These are phyloP conservation scores for Phasia obesa DNA, from an alignment of 2,888 invertebrate genomes.

Conservation along the genomic window DNA sequence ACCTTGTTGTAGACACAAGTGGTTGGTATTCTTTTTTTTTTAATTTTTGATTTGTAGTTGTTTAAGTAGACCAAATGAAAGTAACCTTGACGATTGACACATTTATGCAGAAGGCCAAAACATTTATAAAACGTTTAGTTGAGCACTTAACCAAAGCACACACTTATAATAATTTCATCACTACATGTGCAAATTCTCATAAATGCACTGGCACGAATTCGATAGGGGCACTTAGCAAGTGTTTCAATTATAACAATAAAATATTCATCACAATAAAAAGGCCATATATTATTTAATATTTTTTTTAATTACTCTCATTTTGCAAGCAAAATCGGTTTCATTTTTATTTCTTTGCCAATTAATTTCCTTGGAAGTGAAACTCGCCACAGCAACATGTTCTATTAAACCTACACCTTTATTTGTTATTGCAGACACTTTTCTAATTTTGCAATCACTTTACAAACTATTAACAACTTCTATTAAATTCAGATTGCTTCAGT, in stretches of 20 bases:
- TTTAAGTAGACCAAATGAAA: slow-evolving; percentile 78
- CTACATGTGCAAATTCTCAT: slow-evolving; percentile 12
- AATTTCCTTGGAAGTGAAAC: slow-evolving; percentile 18
- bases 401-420: slow-evolving; percentile 29
- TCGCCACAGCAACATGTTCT: neutral
- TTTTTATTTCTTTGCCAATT: neutral
- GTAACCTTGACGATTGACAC: slow-evolving; percentile 82
- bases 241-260: no score
- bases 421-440: neutral
- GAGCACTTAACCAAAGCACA: slow-evolving; percentile 15
- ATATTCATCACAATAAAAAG: no score
- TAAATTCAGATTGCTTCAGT: neutral
- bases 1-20: slow-evolving; percentile 9
- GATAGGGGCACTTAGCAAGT: no score
- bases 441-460: neutral
- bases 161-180: neutral
- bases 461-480: slow-evolving; percentile 26
- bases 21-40: neutral
- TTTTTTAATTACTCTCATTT: no score
- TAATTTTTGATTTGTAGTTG: neutral
- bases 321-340: no score
- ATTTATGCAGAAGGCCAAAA: slow-evolving; percentile 72
- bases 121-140: slow-evolving; percentile 59
- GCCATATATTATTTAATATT: no score
- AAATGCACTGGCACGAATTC: no score